Conservation (phyloP, 2,888 invertebrate genomes). For the Horisme vitalbata region DNA sequence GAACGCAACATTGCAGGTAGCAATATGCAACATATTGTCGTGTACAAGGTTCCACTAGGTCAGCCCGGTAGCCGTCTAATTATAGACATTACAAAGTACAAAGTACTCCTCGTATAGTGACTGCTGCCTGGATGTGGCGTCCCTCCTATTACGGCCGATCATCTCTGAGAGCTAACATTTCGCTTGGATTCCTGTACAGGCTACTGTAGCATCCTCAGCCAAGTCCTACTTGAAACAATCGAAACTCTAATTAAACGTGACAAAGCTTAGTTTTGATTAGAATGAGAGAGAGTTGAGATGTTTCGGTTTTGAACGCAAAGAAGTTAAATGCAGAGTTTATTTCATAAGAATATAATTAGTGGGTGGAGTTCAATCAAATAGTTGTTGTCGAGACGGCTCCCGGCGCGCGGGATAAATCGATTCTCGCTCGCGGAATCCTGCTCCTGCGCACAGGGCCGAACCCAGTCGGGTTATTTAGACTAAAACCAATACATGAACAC, state of each 20-base stretch:
- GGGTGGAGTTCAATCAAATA: constrained; percentile 78
- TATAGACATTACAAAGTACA: constrained; percentile 28
- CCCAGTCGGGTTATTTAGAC: too few relatives aligned
- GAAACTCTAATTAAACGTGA: neutral
- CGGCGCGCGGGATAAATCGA: constrained; percentile 54
- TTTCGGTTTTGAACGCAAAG: constrained; percentile 25
- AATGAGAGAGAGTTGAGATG: constrained; percentile 14
- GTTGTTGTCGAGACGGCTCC: constrained; percentile 52
- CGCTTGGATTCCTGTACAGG: constrained; percentile 34
- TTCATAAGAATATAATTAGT: constrained; percentile 82
- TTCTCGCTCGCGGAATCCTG: constrained; percentile 32
- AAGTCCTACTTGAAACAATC: neutral
- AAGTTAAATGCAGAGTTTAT: constrained; percentile 76
- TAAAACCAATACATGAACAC: too few relatives aligned
- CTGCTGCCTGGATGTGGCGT: constrained; percentile 8
- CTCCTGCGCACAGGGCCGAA: constrained; percentile 22
- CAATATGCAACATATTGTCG: constrained; percentile 15
- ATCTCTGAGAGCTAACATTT: constrained; percentile 35
- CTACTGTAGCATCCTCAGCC: constrained; percentile 35
- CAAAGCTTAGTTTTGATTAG: constrained; percentile 3
- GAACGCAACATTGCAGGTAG: constrained; percentile 14
- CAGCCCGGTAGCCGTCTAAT: constrained; percentile 25
- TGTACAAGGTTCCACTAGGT: constrained; percentile 16
- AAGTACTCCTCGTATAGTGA: constrained; percentile 15
- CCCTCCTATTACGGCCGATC: constrained; percentile 36